These are phyloP conservation scores for Pocillopora verrucosa DNA, from an alignment of 64 coral and sea anemone genomes.

Conservation along the genomic window DNA sequence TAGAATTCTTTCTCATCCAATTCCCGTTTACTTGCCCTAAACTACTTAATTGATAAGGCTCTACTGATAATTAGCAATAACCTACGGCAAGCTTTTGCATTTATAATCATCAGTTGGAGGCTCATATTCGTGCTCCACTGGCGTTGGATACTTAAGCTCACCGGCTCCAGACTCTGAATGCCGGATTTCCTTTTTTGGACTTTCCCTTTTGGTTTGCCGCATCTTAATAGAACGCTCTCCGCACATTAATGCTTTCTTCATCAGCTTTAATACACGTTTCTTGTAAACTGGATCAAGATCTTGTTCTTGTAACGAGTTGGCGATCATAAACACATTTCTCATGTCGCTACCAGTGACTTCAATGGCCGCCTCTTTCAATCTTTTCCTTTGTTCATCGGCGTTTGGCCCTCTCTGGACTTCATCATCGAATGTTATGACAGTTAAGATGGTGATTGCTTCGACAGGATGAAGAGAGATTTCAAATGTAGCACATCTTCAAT, in stretches of 20 bases:
- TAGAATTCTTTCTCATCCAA: too few species aligned
- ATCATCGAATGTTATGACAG: slow-evolving; percentile 58
- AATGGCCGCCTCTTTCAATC: neutral
- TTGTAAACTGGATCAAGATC: slow-evolving; percentile 34
- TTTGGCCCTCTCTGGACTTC: neutral
- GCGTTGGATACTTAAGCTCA: neutral
- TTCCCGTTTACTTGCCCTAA: too few species aligned
- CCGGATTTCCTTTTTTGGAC: neutral
- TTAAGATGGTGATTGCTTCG: slow-evolving; percentile 13
- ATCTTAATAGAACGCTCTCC: slow-evolving; percentile 61
- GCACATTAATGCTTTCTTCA: slow-evolving; percentile 37
- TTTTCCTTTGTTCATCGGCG: slow-evolving; percentile 15
- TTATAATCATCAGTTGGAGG: too few species aligned
- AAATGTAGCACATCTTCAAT: too few species aligned
- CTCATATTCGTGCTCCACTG: too few species aligned
- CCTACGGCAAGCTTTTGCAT: too few species aligned
- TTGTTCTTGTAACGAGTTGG: slow-evolving; percentile 41
- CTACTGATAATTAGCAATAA: too few species aligned
- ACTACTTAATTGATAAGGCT: too few species aligned
- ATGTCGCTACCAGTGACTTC: slow-evolving; percentile 42
- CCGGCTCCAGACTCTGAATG: neutral
- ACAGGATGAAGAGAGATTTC: neutral
- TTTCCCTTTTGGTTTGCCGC: slow-evolving; percentile 37
- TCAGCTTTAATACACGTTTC: slow-evolving; percentile 29
- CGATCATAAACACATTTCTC: slow-evolving; percentile 39